Evolutionary conservation across 2,797 vertebrate genomes (phyloP).

Genomic region (Orestias chungarensis): DNA sequence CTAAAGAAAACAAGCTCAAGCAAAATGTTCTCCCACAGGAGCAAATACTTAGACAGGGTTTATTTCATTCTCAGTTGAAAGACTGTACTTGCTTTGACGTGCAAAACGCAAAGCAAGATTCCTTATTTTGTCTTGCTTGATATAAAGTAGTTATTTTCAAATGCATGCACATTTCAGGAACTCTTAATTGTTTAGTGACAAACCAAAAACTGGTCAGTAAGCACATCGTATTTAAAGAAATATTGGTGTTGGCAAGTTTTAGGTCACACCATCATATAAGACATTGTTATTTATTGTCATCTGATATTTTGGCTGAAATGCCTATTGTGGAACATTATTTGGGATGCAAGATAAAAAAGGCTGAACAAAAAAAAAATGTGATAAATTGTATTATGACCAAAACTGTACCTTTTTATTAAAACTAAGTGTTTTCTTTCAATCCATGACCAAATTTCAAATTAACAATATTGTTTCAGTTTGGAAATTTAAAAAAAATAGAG

Average conservation of each 20-base stretch:
- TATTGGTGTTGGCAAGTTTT: slow-evolving; percentile 23
- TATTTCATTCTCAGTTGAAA: slow-evolving; percentile 21
- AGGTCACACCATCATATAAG: background rate
- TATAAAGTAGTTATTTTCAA: slow-evolving; percentile 56
- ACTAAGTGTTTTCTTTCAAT: background rate
- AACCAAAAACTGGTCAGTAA: slow-evolving; percentile 47
- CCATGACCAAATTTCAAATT: background rate
- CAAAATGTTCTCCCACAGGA: background rate
- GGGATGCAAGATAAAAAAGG: background rate
- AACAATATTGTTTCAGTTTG: background rate
- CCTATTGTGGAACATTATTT: background rate
- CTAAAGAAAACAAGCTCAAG: slow-evolving; percentile 13
- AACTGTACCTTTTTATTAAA: background rate
- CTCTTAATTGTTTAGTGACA: slow-evolving; percentile 41
- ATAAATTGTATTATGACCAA: background rate
- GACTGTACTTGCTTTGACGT: slow-evolving; percentile 12
- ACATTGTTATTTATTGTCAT: background rate
- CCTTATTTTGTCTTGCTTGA: slow-evolving; percentile 20
- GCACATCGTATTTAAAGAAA: slow-evolving; percentile 32
- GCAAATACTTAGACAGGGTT: background rate
- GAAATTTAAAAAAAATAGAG: background rate
- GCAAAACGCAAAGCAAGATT: slow-evolving; percentile 15
- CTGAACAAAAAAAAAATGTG: no score
- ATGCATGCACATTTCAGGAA: slow-evolving; percentile 45
- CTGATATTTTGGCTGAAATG: background rate